Percentiles rank a stretch among this genome's conserved stretches.
Evolutionary conservation across 2,888 invertebrate species (phyloP).

Genomic region (Eudemis profundana): DNA sequence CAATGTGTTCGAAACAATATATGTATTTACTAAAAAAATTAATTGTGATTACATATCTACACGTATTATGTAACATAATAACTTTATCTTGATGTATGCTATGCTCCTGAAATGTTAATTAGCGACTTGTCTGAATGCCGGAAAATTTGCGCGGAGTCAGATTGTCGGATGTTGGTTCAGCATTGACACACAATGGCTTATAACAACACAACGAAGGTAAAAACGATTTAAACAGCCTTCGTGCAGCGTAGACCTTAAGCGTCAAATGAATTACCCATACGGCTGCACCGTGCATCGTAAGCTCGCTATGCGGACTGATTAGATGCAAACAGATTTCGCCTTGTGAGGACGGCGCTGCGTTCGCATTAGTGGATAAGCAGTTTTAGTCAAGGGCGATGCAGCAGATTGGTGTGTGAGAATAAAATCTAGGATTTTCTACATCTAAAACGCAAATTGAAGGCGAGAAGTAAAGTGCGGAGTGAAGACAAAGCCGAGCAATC

Average conservation of each 20-base stretch:
- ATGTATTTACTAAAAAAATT: too few species aligned
- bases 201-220: slow-evolving; percentile 69
- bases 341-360: slow-evolving; percentile 46
- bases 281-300: slow-evolving; percentile 51
- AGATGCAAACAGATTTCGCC: slow-evolving; percentile 51
- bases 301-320: slow-evolving; percentile 48
- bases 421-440: slow-evolving; percentile 50
- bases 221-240: slow-evolving; percentile 70
- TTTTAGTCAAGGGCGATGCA: slow-evolving; percentile 27
- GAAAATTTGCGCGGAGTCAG: slow-evolving; percentile 44
- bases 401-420: background rate
- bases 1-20: too few species aligned
- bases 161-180: slow-evolving; percentile 66
- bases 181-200: slow-evolving; percentile 69
- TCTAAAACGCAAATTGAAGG: slow-evolving; percentile 68
- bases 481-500: slow-evolving; percentile 79
- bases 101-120: slow-evolving; percentile 19
- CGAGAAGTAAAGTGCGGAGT: slow-evolving; percentile 68
- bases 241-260: slow-evolving; percentile 59
- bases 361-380: slow-evolving; percentile 21
- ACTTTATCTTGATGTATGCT: background rate
- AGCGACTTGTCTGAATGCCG: slow-evolving; percentile 26
- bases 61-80: background rate
- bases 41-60: too few species aligned
- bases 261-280: slow-evolving; percentile 61